Evolutionary conservation across 2,113 vertebrate species (phyloP).

Genomic region (Xiphophorus couchianus): DNA sequence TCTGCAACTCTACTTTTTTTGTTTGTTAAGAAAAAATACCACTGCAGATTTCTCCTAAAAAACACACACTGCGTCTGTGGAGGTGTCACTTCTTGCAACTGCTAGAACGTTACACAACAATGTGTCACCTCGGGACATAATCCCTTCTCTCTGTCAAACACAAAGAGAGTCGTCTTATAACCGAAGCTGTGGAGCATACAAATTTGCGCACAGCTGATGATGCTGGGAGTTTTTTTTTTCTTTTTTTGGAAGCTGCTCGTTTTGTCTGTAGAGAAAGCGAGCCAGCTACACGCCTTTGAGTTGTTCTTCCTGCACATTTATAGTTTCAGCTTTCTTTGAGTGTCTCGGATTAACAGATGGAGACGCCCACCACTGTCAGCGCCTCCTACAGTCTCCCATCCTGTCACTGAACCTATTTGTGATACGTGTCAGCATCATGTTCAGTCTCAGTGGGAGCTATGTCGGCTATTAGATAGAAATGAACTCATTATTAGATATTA

Average conservation of each 20-base stretch:
- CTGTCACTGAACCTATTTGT: constrained; percentile 37
- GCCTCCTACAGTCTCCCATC: constrained; percentile 6
- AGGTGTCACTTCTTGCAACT: constrained; percentile 57
- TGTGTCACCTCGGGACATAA: constrained; percentile 57
- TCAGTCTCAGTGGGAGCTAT: constrained; percentile 32
- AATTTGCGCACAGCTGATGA: constrained; percentile 36
- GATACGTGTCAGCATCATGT: constrained; percentile 33
- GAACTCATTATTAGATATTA: constrained; percentile 19
- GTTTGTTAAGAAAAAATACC: constrained; percentile 24
- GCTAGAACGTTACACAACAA: constrained; percentile 68
- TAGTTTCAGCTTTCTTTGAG: constrained; percentile 35
- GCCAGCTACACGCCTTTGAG: neutral
- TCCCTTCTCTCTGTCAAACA: constrained; percentile 53
- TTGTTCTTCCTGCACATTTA: constrained; percentile 42
- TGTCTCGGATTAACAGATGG: constrained; percentile 64
- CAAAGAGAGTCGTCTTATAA: constrained; percentile 19
- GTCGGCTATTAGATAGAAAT: constrained; percentile 23
- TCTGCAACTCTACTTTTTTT: constrained; percentile 33
- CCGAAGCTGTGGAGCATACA: constrained; percentile 9
- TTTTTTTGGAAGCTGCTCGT: neutral
- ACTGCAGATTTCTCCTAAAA: constrained; percentile 33
- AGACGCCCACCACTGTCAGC: constrained; percentile 41
- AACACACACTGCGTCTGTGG: constrained; percentile 25
- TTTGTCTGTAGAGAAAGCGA: constrained; percentile 11
- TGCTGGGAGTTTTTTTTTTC: neutral